phyloP scores from a whole-genome alignment of 2,797 vertebrate species.

The Salarias fasciatus region DNA sequence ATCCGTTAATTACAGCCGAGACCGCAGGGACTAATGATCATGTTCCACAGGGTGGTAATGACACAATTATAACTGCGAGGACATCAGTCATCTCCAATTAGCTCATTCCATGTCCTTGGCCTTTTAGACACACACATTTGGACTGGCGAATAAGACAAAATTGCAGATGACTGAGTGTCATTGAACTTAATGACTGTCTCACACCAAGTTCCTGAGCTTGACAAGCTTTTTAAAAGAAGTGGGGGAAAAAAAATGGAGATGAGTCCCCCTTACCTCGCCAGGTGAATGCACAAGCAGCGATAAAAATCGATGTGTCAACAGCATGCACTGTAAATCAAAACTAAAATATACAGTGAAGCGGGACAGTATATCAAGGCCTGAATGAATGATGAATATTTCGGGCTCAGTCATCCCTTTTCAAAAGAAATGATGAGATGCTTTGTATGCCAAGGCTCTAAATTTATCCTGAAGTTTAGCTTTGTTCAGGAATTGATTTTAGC shows the following conservation, averaged over 20 bases:
- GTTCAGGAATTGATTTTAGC: constrained; percentile 53
- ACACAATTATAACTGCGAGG: constrained; percentile 66
- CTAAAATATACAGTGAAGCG: background rate
- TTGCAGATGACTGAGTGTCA: constrained; percentile 43
- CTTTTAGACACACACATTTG: constrained; percentile 24
- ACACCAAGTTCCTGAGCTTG: constrained; percentile 36
- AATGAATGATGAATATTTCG: constrained; percentile 18
- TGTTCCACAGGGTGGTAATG: constrained; percentile 73
- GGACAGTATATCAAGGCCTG: constrained; percentile 9
- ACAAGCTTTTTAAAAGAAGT: constrained; percentile 18
- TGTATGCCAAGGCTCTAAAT: constrained; percentile 40
- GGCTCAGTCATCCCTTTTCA: constrained; percentile 1
- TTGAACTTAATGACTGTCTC: constrained; percentile 49
- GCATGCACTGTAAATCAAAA: background rate
- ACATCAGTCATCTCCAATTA: constrained; percentile 75
- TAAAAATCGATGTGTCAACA: background rate
- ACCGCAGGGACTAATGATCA: constrained; percentile 69
- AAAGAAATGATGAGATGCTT: constrained; percentile 19
- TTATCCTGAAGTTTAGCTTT: constrained; percentile 48
- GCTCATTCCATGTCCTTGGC: constrained; percentile 69
- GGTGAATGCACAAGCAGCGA: background rate
- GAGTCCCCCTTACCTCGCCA: background rate
- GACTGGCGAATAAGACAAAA: constrained; percentile 32
- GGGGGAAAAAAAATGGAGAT: background rate
- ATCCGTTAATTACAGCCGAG: constrained; percentile 65